phyloP scores from a whole-genome alignment of 2,113 vertebrate species.

The Anser brachyrhynchus region DNA sequence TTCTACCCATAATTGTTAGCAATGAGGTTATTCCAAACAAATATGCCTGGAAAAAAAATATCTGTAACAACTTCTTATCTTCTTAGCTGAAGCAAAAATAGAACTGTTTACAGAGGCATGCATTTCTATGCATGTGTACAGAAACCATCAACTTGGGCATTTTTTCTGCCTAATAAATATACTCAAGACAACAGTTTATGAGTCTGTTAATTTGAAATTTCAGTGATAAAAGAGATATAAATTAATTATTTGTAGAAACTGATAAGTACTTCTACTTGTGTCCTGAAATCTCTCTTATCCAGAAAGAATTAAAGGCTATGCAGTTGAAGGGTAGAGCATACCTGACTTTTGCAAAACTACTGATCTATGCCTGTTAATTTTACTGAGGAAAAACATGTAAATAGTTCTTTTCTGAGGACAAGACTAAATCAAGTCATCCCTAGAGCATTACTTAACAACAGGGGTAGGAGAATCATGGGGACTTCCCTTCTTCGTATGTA shows the following conservation, averaged over 20 bases:
- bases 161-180: neutral
- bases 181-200: neutral
- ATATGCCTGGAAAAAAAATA: neutral
- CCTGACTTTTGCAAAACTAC: neutral
- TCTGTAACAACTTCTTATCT: neutral
- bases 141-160: neutral
- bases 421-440: neutral
- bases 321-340: neutral
- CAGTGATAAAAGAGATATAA: neutral
- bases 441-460: neutral
- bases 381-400: neutral
- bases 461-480: neutral
- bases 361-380: neutral
- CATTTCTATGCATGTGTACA: accelerated
- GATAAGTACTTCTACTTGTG: neutral
- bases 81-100: neutral
- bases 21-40: neutral
- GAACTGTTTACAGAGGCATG: neutral
- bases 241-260: neutral
- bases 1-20: accelerated
- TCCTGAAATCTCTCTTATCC: neutral
- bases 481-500: neutral
- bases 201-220: neutral
- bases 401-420: neutral
- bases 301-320: neutral